Evolutionary conservation across 2,113 vertebrate genomes (phyloP).

Genomic region (Trogon melanurus): DNA sequence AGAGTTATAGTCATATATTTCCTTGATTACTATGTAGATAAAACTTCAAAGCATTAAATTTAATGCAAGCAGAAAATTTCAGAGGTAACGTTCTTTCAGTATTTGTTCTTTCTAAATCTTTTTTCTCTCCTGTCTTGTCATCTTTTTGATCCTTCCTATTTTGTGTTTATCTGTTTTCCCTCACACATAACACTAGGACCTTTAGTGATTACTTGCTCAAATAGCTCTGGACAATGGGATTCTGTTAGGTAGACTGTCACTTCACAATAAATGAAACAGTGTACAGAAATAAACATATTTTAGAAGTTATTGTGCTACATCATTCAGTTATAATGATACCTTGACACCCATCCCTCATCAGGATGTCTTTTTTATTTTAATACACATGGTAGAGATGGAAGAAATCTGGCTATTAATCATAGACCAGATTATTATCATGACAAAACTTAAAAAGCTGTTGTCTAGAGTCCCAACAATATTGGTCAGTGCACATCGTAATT

Average conservation of each 20-base stretch:
- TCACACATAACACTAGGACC: neutral
- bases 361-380: neutral
- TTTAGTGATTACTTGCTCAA: neutral
- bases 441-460: neutral
- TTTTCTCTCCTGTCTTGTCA: neutral
- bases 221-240: neutral
- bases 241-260: neutral
- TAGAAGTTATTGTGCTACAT: neutral
- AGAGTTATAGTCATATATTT: neutral
- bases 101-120: neutral
- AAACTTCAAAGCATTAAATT: neutral
- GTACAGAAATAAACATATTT: neutral
- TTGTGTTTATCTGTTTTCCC: neutral
- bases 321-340: neutral
- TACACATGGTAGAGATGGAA: neutral
- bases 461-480: neutral
- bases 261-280: neutral
- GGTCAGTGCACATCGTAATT: conserved; percentile 3
- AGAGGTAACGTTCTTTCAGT: neutral
- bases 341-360: neutral
- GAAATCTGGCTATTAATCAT: neutral
- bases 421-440: neutral
- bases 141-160: neutral
- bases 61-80: neutral
- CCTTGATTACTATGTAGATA: neutral